Conservation (phyloP, 2,113 vertebrate genomes). For the Athene noctua region DNA sequence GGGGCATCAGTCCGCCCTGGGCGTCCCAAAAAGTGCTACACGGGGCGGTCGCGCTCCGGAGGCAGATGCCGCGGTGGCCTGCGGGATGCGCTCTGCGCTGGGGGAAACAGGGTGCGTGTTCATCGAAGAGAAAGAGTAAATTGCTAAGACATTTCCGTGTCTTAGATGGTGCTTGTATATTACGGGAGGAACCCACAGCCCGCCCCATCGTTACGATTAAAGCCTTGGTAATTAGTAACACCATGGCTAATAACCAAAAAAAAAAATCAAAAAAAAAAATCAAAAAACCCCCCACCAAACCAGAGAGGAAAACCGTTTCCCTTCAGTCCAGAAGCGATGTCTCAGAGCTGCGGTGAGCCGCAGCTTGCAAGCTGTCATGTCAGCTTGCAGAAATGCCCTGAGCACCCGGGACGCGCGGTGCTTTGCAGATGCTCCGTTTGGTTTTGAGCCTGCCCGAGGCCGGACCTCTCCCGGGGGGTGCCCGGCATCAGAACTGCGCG, state of each 20-base stretch:
- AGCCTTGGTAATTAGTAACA: neutral
- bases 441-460: neutral
- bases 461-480: neutral
- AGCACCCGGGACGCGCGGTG: accelerated
- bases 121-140: neutral
- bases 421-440: neutral
- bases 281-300: no score
- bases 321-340: neutral
- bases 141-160: neutral
- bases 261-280: no score
- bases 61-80: neutral
- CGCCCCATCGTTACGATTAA: neutral
- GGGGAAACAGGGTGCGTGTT: neutral
- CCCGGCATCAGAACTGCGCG: accelerated
- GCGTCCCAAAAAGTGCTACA: neutral
- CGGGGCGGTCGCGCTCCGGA: accelerated
- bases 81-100: accelerated
- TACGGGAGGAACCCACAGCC: neutral
- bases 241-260: neutral
- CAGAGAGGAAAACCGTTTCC: neutral
- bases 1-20: no score
- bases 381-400: neutral
- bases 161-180: neutral
- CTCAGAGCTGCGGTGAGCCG: neutral
- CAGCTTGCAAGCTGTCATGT: neutral